Base-by-base conservation (phyloP, 2,888 invertebrate genomes). In the Schizotus pectinicornis region DNA sequence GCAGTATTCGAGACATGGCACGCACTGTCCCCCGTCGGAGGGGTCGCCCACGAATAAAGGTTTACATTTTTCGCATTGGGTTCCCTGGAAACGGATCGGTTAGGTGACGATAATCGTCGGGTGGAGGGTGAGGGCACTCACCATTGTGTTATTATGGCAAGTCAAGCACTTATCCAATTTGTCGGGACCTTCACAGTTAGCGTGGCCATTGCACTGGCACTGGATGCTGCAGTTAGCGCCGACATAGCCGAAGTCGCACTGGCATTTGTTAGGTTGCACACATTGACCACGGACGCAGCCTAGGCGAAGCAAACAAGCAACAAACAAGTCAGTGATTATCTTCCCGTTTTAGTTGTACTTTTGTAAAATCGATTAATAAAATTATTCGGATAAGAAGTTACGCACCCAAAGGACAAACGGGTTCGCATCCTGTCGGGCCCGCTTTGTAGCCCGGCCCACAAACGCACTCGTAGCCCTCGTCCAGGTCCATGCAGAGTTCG, bases 131-230 rank as follows among this genome's bases (percentile, higher is more conserved):
- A 38, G 46, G 46, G 36, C 30, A 77, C 78, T 73, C 75, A 88
- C 89, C 90, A 91, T 91, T 1, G 97, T 97, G 74, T 96, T 94
- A 75, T 97, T 96, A 73, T 90, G 88, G 75, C 97, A 97, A 76
- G 90, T 83, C 34, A 89, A 80, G 75, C 97, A 97, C 59, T 86
- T 84, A 74, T 92, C 90, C 59, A 94, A 83, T 71, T 89, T 88
- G 74, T 93, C 91, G 6, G 93, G 93, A 0, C 94, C 93, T 70
- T 87, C 89, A 77, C 97, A 98, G 77, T 95, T 87, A 55, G 95
- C 91, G 80, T 97, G 95, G 0, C 95, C 95, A 77, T 97, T 95
- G 78, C 97, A 98, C 77, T 93, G 89, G 77, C 97, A 97, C 79
- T 94, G 92, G 62, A 92, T 92, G 68, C 92, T 92, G 78, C 97